Conservation (phyloP, 37 sponge, comb jelly and placozoan genomes). For the Geodia barretti region DNA sequence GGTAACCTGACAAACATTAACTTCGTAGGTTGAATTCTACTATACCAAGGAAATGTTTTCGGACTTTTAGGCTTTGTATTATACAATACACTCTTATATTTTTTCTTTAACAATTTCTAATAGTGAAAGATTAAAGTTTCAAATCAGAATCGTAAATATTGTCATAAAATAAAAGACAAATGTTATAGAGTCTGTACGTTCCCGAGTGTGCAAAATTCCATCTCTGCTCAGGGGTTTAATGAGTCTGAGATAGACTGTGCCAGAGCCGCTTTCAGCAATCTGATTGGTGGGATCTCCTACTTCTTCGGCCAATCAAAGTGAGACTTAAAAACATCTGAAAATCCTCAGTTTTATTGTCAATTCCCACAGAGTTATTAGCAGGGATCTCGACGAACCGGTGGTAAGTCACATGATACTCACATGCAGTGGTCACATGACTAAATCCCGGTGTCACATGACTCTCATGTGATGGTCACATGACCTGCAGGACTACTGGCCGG, state of each 20-base stretch:
- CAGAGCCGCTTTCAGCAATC: slow-evolving; percentile 90
- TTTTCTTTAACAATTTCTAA: too few species aligned
- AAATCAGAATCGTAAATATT: too few species aligned
- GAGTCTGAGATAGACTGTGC: slow-evolving; percentile 81
- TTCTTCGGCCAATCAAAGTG: slow-evolving; percentile 91
- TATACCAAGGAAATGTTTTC: too few species aligned
- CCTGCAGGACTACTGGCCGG: slow-evolving; percentile 74
- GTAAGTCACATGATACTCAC: slow-evolving; percentile 18
- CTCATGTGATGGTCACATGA: neutral
- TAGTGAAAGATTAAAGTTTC: too few species aligned
- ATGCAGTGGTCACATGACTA: too few species aligned
- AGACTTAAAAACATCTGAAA: neutral
- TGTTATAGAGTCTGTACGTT: too few species aligned
- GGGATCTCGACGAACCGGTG: slow-evolving; percentile 24
- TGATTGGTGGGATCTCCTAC: slow-evolving; percentile 97
- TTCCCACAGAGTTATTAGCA: slow-evolving; percentile 35
- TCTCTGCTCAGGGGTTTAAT: slow-evolving; percentile 85
- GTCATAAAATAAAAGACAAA: too few species aligned
- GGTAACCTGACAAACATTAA: too few species aligned
- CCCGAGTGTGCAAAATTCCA: too few species aligned
- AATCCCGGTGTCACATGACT: neutral
- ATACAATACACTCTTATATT: too few species aligned
- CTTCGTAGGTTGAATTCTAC: too few species aligned
- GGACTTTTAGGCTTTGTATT: too few species aligned
- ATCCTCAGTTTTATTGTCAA: neutral